Base-by-base conservation (phyloP, 2,113 vertebrate genomes). In the Lamprotornis superbus region DNA sequence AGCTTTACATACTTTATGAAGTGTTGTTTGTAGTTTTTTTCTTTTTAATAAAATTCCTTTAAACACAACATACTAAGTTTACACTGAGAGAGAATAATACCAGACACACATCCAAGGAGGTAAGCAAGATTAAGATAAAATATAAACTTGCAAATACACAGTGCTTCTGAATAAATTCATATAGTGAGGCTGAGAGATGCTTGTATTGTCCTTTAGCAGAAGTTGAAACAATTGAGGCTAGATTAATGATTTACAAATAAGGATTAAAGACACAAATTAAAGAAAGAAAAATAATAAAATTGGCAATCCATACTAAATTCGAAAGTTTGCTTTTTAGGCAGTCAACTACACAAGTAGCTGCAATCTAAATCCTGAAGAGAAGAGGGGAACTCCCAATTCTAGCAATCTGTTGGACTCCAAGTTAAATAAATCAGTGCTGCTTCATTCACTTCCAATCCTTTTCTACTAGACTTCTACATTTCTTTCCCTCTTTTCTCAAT, bases 371-470 rank as follows among this genome's bases (percentile, higher is more conserved):
- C 11, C 39, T 71, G 35, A 75, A 75, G 5, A 2, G 5, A 37
- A 6, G 3, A 20, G 5, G 5, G 2, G 3, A 50, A 2, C 3
- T 3, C 4, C 2, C 5, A 39, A 5, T 5, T 35, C 81, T 15
- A 50, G 3, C 10, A 52, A 20, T 50, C 39, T 55, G 3, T 35
- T 80, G 15, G 35, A 67, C 21, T 64, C 82, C 18, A 49, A 64
- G 42, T 16, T 25, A 68, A 46, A 74, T 37, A 13, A 74, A 74
- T 19, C 7, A 39, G 12, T 47, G 22, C 7, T 46, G 28, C 46
- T 92, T 16, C 25, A 16, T n/a, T 95, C 6, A 53, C 5, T 31
- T 69, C 22, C 24, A 40, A 1, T 42, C 5, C 40, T 86, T 47
- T 86, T 52, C 30, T n/a, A 10, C 11, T 31, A 60, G 15, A 15